Conservation (phyloP, 1,140 invertebrate species). For the Drosophila kohkoa region DNA sequence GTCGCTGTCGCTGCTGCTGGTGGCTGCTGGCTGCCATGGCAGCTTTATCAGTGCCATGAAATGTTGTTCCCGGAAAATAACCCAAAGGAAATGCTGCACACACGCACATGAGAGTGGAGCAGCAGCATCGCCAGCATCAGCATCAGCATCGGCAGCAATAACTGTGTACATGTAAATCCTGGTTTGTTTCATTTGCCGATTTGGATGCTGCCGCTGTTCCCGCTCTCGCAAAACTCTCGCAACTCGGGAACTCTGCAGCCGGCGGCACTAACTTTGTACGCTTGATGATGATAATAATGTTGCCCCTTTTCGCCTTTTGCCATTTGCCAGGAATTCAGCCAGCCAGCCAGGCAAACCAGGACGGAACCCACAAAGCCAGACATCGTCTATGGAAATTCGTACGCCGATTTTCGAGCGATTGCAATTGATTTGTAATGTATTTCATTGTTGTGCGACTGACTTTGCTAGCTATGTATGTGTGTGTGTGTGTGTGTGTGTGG, state of each 20-base stretch:
- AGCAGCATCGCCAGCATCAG: too few species aligned
- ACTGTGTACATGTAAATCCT: constrained; percentile 83
- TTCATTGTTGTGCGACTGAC: constrained; percentile 68
- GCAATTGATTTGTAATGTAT: constrained; percentile 83
- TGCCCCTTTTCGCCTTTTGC: constrained; percentile 59
- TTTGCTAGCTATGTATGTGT: constrained; percentile 7
- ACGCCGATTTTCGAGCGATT: constrained; percentile 82
- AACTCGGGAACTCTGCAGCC: constrained; percentile 53
- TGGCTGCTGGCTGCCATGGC: constrained; percentile 72
- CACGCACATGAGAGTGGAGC: constrained; percentile 40
- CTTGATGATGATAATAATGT: constrained; percentile 82
- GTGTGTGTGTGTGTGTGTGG: constrained; percentile 35
- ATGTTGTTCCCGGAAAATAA: constrained; percentile 83
- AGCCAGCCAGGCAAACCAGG: constrained; percentile 8
- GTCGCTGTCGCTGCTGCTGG: constrained; percentile 56
- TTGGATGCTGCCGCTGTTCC: constrained; percentile 51
- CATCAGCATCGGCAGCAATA: constrained; percentile 51
- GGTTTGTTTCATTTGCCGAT: constrained; percentile 83
- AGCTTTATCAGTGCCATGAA: constrained; percentile 84
- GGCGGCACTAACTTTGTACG: constrained; percentile 80
- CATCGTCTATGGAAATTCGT: constrained; percentile 81
- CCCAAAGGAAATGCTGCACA: constrained; percentile 79
- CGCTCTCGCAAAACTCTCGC: not conserved
- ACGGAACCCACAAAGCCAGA: constrained; percentile 54
- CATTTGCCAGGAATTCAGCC: constrained; percentile 56